Evolutionary conservation across 2,797 vertebrate genomes (phyloP).

Genomic region (Pipistrellus nathusii): DNA sequence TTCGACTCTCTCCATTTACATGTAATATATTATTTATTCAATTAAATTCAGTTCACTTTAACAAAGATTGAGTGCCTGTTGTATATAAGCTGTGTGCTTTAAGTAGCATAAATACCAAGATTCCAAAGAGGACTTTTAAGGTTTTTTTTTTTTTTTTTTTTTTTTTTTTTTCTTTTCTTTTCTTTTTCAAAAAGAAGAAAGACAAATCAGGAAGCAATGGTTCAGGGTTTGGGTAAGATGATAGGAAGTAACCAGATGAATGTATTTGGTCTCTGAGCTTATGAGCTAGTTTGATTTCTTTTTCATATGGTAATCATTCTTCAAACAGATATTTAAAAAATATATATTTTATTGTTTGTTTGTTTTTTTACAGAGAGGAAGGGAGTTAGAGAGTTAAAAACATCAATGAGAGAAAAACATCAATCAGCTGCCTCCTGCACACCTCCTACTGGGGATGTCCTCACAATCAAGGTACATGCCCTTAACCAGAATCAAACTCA

Average conservation of each 20-base stretch:
- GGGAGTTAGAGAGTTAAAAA: too few relatives aligned
- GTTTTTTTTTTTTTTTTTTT: too few relatives aligned
- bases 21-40: conserved; percentile 4
- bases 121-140: background rate
- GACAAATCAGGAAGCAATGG: background rate
- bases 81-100: background rate
- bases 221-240: background rate
- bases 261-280: conserved; percentile 15
- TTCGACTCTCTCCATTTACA: background rate
- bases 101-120: background rate
- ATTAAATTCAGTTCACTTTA: background rate
- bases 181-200: background rate
- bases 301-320: background rate
- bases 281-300: background rate
- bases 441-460: too few relatives aligned
- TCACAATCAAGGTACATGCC: too few relatives aligned
- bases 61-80: background rate
- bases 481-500: too few relatives aligned
- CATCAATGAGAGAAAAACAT: too few relatives aligned
- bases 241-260: background rate
- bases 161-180: background rate
- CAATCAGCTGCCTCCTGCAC: too few relatives aligned
- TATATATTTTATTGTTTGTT: too few relatives aligned
- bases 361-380: too few relatives aligned
- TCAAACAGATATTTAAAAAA: background rate